phyloP scores from a whole-genome alignment of 2,888 invertebrate genomes.

The Lacanobia oleracea region DNA sequence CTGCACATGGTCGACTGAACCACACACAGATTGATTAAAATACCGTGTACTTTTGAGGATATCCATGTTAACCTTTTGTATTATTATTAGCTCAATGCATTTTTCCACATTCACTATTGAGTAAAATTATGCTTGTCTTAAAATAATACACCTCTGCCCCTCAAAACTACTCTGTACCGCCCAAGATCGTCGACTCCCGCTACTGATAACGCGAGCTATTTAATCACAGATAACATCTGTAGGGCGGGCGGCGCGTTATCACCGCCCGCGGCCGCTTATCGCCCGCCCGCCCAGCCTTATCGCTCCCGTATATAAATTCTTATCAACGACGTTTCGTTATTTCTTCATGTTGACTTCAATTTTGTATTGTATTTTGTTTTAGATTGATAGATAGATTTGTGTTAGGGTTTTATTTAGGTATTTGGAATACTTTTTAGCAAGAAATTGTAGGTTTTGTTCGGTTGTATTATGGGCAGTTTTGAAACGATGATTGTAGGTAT shows the following conservation, averaged over 20 bases:
- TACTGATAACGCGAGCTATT: slow-evolving; percentile 85
- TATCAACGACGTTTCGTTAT: slow-evolving; percentile 75
- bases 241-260: slow-evolving; percentile 84
- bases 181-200: slow-evolving; percentile 79
- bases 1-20: not conserved
- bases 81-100: too few species aligned
- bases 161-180: slow-evolving; percentile 70
- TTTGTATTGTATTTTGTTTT: slow-evolving; percentile 61
- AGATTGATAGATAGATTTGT: slow-evolving; percentile 47
- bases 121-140: not conserved
- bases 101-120: too few species aligned
- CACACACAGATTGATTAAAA: not conserved
- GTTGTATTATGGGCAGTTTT: not conserved
- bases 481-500: not conserved
- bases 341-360: slow-evolving; percentile 67
- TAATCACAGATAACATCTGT: slow-evolving; percentile 87
- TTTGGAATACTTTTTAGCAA: not conserved
- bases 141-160: slow-evolving; percentile 52
- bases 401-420: not conserved
- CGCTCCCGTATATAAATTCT: slow-evolving; percentile 82
- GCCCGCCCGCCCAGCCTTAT: slow-evolving; percentile 79
- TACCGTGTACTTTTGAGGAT: not conserved
- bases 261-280: slow-evolving; percentile 81
- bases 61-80: too few species aligned
- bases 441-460: not conserved